phyloP scores from a whole-genome alignment of 2,888 invertebrate species.

The Xestia ashworthii region DNA sequence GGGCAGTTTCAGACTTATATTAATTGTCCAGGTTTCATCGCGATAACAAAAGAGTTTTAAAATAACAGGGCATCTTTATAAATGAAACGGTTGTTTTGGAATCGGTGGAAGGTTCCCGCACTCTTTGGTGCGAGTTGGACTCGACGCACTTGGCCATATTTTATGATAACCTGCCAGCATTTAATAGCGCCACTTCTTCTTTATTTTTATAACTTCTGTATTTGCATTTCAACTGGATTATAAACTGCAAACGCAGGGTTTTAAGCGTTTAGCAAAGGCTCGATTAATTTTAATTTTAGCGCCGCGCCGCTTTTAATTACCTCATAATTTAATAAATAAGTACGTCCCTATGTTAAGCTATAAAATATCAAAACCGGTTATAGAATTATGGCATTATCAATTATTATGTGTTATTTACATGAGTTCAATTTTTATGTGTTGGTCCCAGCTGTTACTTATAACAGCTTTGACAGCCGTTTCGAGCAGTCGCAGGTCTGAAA shows the following conservation, averaged over 20 bases:
- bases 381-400: neutral
- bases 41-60: neutral
- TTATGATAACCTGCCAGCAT: slow-evolving; percentile 14
- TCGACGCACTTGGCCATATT: neutral
- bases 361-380: slow-evolving; percentile 2
- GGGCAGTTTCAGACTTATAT: too few species aligned
- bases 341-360: neutral
- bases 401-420: neutral
- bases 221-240: slow-evolving; percentile 10
- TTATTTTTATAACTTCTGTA: neutral
- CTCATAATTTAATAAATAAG: slow-evolving; percentile 18
- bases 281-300: slow-evolving; percentile 30
- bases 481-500: neutral
- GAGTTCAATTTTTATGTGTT: neutral
- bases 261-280: neutral
- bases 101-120: neutral
- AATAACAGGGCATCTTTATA: neutral
- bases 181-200: slow-evolving; percentile 4
- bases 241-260: slow-evolving; percentile 1
- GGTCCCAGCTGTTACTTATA: neutral
- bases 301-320: slow-evolving; percentile 18
- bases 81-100: neutral
- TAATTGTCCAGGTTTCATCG: too few species aligned
- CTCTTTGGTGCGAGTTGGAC: neutral
- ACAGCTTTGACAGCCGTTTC: neutral